A percentile compares a stretch with the other conserved stretches of the same genome.
Evolutionary conservation across 2,797 vertebrate species (phyloP).

Genomic region (Acanthurus lineatus): DNA sequence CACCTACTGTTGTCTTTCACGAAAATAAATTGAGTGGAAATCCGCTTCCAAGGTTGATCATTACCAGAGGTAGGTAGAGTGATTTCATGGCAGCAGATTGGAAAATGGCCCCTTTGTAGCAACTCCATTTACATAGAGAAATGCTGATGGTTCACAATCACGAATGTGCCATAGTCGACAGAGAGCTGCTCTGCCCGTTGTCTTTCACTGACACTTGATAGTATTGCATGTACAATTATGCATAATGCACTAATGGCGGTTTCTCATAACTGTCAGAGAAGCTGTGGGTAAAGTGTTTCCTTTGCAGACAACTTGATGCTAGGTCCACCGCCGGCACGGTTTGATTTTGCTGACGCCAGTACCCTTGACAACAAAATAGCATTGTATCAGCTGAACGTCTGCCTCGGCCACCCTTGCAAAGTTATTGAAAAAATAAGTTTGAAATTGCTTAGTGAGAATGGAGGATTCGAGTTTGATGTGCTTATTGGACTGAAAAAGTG

Average conservation of each 20-base stretch:
- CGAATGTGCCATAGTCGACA: conserved; percentile 91
- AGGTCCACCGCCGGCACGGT: conserved; percentile 88
- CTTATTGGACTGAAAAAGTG: conserved; percentile 29
- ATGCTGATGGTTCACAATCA: conserved; percentile 95
- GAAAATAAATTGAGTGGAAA: conserved; percentile 82
- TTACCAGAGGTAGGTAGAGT: conserved; percentile 88
- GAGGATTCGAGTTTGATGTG: conserved; percentile 43
- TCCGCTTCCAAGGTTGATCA: conserved; percentile 78
- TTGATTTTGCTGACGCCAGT: conserved; percentile 95
- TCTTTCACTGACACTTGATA: conserved; percentile 95
- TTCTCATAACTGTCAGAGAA: conserved; percentile 96
- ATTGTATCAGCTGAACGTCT: conserved; percentile 91
- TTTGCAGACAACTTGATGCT: conserved; percentile 92
- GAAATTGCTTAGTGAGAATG: conserved; percentile 54
- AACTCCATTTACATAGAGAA: conserved; percentile 97
- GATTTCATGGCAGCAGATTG: conserved; percentile 94
- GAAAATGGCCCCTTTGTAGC: conserved; percentile 96
- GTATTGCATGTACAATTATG: conserved; percentile 95
- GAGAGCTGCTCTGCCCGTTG: conserved; percentile 89
- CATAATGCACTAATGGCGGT: conserved; percentile 97
- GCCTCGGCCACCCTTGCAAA: conserved; percentile 85
- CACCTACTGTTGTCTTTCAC: conserved; percentile 73
- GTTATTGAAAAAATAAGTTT: conserved; percentile 74
- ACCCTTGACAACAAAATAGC: conserved; percentile 95
- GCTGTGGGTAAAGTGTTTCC: conserved; percentile 92